phyloP scores from a whole-genome alignment of 1,140 invertebrate genomes.

The Batillaria attramentaria region DNA sequence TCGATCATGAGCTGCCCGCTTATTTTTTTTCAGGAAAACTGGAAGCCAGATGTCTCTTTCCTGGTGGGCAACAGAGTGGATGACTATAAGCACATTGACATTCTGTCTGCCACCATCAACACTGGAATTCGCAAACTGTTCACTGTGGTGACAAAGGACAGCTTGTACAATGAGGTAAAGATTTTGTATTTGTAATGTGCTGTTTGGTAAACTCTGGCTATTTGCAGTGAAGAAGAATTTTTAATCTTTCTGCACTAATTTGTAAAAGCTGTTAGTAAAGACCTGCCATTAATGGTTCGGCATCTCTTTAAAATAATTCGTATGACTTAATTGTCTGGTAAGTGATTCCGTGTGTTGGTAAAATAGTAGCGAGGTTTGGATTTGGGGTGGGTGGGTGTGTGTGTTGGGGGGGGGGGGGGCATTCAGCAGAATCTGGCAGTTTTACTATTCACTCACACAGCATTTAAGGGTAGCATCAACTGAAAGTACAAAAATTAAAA shows the following conservation, averaged over 20 bases:
- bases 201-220: too few species aligned
- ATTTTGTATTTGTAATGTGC: neutral
- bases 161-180: slow-evolving; percentile 64
- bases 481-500: neutral
- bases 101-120: slow-evolving; percentile 54
- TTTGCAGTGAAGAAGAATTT: too few species aligned
- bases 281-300: neutral
- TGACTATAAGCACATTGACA: slow-evolving; percentile 64
- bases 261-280: neutral
- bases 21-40: slow-evolving; percentile 60
- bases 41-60: slow-evolving; percentile 65
- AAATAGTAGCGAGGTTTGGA: too few species aligned
- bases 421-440: neutral
- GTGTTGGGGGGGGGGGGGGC: too few species aligned
- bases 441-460: neutral
- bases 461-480: neutral
- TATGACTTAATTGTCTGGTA: neutral
- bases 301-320: neutral
- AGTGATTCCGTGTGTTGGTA: neutral
- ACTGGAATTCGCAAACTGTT: slow-evolving; percentile 64
- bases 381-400: too few species aligned
- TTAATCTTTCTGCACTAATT: neutral
- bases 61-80: slow-evolving; percentile 63
- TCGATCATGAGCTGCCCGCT: slow-evolving; percentile 1
- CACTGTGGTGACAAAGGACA: slow-evolving; percentile 62